Conservation (phyloP, 2,888 invertebrate genomes). For the Plebejus argus region DNA sequence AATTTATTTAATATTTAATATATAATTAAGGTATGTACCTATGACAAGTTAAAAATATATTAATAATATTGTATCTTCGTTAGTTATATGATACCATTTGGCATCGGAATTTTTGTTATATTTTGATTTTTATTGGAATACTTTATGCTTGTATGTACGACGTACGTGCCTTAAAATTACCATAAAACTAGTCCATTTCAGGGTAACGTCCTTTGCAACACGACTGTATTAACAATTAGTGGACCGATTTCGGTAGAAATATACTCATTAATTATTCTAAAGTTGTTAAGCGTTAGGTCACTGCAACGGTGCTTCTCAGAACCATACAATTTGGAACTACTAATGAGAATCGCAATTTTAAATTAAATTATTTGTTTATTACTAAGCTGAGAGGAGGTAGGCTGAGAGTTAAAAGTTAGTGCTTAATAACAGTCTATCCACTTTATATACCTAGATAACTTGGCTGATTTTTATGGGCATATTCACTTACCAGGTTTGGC, state of each 20-base stretch:
- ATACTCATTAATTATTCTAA: conserved; percentile 64
- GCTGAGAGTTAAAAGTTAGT: too few species aligned
- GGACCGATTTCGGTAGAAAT: not conserved
- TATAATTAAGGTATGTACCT: too few species aligned
- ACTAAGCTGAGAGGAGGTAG: too few species aligned
- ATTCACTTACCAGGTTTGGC: too few species aligned
- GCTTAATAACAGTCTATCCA: too few species aligned
- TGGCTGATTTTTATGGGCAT: too few species aligned
- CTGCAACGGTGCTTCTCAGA: conserved; percentile 65
- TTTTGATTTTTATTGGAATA: not conserved
- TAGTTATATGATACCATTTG: not conserved
- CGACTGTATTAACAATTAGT: conserved; percentile 12
- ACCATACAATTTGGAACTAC: conserved; percentile 73
- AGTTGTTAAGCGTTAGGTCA: conserved; percentile 57
- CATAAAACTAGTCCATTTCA: not conserved
- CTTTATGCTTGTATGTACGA: not conserved
- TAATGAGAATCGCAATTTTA: conserved; percentile 64
- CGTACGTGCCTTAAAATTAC: not conserved
- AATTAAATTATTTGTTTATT: too few species aligned
- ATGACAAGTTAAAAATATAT: too few species aligned
- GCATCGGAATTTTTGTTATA: not conserved
- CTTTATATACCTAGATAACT: too few species aligned
- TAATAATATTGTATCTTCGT: too few species aligned
- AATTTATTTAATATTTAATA: too few species aligned
- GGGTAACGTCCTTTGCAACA: not conserved